Conservation (phyloP, 30 jellyfish, hydroid and myxozoan genomes). For the Sanderia malayensis region DNA sequence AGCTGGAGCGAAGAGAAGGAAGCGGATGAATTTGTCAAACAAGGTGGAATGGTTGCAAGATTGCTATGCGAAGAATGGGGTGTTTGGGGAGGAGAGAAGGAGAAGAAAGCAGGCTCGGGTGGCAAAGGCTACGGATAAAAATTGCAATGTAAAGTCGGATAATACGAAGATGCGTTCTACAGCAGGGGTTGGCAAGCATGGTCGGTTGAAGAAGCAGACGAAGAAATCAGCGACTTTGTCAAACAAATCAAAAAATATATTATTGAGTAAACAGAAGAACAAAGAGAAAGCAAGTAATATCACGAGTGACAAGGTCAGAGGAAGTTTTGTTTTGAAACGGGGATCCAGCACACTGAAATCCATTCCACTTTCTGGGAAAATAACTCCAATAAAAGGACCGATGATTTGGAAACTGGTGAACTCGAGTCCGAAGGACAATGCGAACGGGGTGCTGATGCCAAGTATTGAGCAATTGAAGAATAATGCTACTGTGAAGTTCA, state of each 20-base stretch:
- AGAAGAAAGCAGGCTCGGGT: too few species aligned
- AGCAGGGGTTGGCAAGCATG: background rate
- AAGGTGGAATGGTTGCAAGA: background rate
- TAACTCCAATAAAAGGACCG: slow-evolving; percentile 54
- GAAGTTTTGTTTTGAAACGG: slow-evolving; percentile 19
- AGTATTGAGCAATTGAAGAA: slow-evolving; percentile 44
- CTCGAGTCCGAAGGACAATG: slow-evolving; percentile 27
- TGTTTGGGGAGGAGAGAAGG: too few species aligned
- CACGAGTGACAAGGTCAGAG: slow-evolving; percentile 4
- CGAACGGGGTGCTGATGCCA: slow-evolving; percentile 19
- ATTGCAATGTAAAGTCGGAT: background rate
- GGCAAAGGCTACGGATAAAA: background rate
- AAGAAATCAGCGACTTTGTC: background rate
- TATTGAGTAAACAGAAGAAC: slow-evolving; percentile 1
- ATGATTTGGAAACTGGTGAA: slow-evolving; percentile 65
- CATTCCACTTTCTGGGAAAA: slow-evolving; percentile 42
- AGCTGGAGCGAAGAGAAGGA: slow-evolving; percentile 13
- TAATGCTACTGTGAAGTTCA: slow-evolving; percentile 57
- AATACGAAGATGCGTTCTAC: background rate
- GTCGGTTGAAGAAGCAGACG: background rate
- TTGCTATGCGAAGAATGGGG: background rate
- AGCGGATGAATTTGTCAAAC: background rate
- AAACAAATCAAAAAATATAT: background rate
- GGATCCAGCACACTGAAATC: slow-evolving; percentile 16
- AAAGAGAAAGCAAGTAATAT: background rate